Percentiles rank a stretch among this genome's conserved stretches.
Evolutionary conservation across 2,888 invertebrate genomes (phyloP).

Genomic region (Aporophyla nigra): DNA sequence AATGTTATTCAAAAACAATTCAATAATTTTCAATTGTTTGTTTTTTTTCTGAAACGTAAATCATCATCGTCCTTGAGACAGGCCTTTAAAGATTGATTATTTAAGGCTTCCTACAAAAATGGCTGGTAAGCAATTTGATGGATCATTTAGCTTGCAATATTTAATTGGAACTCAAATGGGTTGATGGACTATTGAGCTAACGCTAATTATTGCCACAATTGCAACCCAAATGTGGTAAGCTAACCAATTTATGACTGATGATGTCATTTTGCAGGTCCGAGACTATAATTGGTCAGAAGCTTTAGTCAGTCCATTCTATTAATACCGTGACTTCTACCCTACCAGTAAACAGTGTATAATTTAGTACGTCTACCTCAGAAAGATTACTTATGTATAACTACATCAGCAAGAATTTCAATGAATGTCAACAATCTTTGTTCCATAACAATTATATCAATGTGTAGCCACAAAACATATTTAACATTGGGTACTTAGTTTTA

Average conservation of each 20-base stretch:
- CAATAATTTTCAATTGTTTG: neutral
- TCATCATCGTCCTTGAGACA: neutral
- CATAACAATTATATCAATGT: neutral
- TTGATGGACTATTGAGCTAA: neutral
- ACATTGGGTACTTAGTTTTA: neutral
- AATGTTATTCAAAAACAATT: neutral
- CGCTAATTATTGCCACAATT: too few relatives aligned
- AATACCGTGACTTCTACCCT: too few relatives aligned
- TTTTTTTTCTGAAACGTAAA: neutral
- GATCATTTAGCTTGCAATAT: neutral
- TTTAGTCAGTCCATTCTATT: neutral
- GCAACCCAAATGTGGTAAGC: neutral
- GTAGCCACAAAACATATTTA: neutral
- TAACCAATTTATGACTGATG: neutral
- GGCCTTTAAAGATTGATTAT: neutral
- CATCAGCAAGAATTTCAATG: too few relatives aligned
- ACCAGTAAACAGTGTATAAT: neutral
- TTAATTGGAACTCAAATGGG: neutral
- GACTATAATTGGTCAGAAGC: neutral
- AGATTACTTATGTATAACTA: neutral
- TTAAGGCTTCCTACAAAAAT: neutral
- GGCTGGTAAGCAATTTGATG: neutral
- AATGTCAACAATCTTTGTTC: neutral
- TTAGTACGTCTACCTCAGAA: neutral
- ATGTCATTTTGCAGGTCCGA: neutral